A percentile compares a stretch with the other conserved stretches of the same genome.
Conservation (phyloP, 2,888 invertebrate genomes). For the Amiota communis region DNA sequence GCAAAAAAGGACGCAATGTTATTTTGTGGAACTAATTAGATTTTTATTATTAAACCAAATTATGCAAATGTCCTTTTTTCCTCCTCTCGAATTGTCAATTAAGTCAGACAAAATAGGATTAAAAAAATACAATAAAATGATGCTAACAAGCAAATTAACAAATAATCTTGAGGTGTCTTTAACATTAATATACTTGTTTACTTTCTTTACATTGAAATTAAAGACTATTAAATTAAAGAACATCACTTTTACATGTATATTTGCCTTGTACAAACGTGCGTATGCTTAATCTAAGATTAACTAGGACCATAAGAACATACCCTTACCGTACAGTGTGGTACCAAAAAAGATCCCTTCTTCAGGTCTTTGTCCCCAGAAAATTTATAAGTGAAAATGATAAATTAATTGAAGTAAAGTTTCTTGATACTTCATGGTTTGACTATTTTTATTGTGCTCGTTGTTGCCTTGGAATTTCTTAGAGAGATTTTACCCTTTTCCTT, state of each 20-base stretch:
- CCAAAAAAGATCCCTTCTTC: no score
- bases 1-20: background rate
- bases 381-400: no score
- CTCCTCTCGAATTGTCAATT: background rate
- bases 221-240: no score
- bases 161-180: constrained; percentile 48
- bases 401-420: no score
- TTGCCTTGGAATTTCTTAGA: constrained; percentile 7
- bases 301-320: constrained; percentile 33
- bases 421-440: no score
- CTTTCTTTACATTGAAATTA: no score
- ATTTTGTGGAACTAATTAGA: constrained; percentile 57
- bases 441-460: no score
- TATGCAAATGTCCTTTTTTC: constrained; percentile 62
- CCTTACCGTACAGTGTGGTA: no score
- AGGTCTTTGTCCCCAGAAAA: no score
- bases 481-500: constrained; percentile 42
- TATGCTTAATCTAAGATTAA: constrained; percentile 67
- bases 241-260: no score
- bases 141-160: constrained; percentile 50
- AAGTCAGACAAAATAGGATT: background rate
- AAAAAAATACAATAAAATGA: constrained; percentile 48
- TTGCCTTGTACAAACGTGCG: constrained; percentile 57
- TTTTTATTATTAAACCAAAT: constrained; percentile 70
- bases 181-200: no score